Evolutionary conservation across 2,888 invertebrate species (phyloP), one percentile per base, ranked within the genome.

Genomic region (Exephanes ischioxanthus): DNA sequence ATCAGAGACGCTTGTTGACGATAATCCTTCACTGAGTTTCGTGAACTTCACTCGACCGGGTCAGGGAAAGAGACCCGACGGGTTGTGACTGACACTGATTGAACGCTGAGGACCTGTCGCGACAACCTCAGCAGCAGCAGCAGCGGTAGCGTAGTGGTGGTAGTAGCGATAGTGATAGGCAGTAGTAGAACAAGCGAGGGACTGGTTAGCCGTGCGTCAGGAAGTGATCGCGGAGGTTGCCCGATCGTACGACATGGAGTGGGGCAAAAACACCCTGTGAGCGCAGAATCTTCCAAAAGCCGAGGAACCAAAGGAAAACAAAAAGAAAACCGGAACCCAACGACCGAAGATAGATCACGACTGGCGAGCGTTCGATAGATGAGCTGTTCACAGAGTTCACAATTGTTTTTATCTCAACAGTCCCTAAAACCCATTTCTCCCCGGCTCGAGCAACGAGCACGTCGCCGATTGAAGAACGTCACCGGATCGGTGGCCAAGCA

Each of bases 161-260:
- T 51, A 11, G 70, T 51, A 48, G 26, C 6, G 37, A 51, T 41
- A 61, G 26, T 41, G 61, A 66, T 33, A 55, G 48, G 9, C 3
- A 45, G 26, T 26, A 19, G 53, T 14, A 45, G 71, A 48, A 16
- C 61, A 67, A 72, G 66, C 37, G 33, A 30, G 67, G 37, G 55
- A 58, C 26, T 55, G 79, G 75, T 82, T 55, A 26, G 63, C 81
- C 84, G 67, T 80, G 53, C 81, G 85, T 85, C 81, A 82, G 75
- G 85, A 85, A 66, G 66, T 76, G 67, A 11, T 79, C 58, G 11
- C 41, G 71, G 53, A 71, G 7, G 26, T 22, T 37, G 41, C 41
- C 66, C 48, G 71, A 67, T 61, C 26, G 26, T 71, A 72, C 71
- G 75, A 71, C 85, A 85, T 78, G 63, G 77, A 75, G 80, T 45